Evolutionary conservation across 2,888 invertebrate genomes (phyloP).

Genomic region (Galerucella calmariensis): DNA sequence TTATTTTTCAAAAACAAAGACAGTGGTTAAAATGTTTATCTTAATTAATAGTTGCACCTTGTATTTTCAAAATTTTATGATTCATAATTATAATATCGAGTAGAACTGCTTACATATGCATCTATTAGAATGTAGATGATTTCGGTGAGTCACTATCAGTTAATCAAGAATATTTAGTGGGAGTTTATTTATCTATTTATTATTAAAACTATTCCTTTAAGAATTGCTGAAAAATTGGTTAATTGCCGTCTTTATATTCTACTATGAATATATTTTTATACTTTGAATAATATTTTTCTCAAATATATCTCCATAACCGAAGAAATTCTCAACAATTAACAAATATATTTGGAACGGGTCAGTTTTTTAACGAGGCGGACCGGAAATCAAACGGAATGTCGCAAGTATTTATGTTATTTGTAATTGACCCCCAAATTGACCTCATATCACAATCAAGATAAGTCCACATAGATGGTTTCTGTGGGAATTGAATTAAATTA

Average conservation of each 20-base stretch:
- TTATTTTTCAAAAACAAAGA: no score
- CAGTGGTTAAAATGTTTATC: no score
- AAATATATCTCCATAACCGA: not conserved
- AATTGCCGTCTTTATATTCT: no score
- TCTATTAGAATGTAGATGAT: not conserved
- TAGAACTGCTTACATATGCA: not conserved
- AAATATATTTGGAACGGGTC: not conserved
- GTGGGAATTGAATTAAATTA: conserved; percentile 29
- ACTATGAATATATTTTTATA: not conserved
- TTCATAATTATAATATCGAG: no score
- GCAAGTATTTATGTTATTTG: not conserved
- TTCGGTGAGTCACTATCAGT: not conserved
- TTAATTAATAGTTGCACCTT: no score
- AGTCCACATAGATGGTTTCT: conserved; percentile 6
- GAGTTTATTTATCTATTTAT: no score
- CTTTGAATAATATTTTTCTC: not conserved
- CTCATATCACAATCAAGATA: conserved; percentile 9
- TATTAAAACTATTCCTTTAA: no score
- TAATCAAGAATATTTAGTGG: no score
- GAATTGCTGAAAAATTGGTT: no score
- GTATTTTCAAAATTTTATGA: no score
- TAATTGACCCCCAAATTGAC: conserved; percentile 7
- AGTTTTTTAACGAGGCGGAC: not conserved
- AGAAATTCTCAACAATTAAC: not conserved
- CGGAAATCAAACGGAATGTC: conserved; percentile 9